Percentiles rank a stretch among this genome's conserved stretches.
phyloP scores from a whole-genome alignment of 1,140 invertebrate species.

The Nymphalis io region DNA sequence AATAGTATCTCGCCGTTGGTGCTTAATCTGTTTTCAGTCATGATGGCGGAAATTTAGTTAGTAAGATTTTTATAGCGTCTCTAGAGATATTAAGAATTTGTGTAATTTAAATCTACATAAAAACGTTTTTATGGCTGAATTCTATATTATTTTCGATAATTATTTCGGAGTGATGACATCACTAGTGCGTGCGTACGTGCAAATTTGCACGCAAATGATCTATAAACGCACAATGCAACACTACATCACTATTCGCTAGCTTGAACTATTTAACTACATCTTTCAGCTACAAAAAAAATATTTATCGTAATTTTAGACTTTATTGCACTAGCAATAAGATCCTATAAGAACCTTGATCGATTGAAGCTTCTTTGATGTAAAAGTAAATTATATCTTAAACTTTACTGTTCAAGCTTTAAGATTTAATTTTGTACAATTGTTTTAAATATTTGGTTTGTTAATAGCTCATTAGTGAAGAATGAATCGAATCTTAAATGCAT shows the following conservation, averaged over 20 bases:
- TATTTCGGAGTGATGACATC: constrained; percentile 34
- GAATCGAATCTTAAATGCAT: not conserved
- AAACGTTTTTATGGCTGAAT: not conserved
- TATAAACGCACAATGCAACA: constrained; percentile 43
- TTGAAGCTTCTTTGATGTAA: not conserved
- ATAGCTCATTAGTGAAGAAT: constrained; percentile 21
- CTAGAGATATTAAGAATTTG: too few species aligned
- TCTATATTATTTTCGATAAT: not conserved
- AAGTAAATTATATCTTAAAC: not conserved
- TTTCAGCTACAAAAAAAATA: not conserved
- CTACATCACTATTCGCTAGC: constrained; percentile 33
- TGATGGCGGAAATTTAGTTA: too few species aligned
- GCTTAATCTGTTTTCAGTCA: too few species aligned
- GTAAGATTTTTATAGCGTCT: too few species aligned
- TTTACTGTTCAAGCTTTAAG: not conserved
- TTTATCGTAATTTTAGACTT: not conserved
- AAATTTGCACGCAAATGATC: constrained; percentile 50
- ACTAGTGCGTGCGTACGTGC: constrained; percentile 55
- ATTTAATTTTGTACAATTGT: not conserved
- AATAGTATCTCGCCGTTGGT: too few species aligned
- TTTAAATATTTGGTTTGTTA: constrained; percentile 3
- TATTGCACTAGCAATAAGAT: not conserved
- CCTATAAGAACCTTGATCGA: not conserved
- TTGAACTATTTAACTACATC: constrained; percentile 11
- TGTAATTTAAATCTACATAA: too few species aligned